These are phyloP conservation scores for Chelonoidis abingdonii DNA, from an alignment of 2,113 vertebrate species.

Conservation along the genomic window DNA sequence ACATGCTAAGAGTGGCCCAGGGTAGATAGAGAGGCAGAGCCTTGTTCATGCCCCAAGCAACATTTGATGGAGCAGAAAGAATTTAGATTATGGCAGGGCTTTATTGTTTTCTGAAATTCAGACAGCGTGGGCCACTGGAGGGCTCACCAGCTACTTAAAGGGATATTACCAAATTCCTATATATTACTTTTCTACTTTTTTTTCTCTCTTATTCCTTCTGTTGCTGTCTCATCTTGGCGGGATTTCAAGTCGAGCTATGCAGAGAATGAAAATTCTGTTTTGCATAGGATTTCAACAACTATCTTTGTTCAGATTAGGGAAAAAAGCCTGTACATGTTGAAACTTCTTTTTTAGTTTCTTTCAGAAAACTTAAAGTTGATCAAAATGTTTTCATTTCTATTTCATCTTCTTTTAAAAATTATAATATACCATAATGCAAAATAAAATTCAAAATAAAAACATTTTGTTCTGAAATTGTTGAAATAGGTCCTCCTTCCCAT, in stretches of 20 bases:
- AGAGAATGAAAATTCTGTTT: not conserved
- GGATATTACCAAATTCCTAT: not conserved
- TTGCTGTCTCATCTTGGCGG: not conserved
- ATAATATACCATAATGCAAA: not conserved
- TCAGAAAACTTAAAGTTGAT: not conserved
- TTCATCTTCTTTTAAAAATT: not conserved
- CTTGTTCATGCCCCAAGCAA: not conserved
- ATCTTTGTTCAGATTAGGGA: not conserved
- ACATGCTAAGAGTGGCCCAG: not conserved
- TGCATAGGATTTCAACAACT: not conserved
- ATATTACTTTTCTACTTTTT: not conserved
- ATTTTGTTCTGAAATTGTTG: not conserved
- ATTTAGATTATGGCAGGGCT: not conserved
- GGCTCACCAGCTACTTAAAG: not conserved
- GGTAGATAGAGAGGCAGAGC: not conserved
- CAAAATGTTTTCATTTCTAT: not conserved
- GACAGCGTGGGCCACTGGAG: not conserved
- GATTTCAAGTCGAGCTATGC: not conserved
- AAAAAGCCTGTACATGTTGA: not conserved
- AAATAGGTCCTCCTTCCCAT: not conserved
- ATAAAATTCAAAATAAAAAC: not conserved
- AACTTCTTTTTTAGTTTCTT: no score
- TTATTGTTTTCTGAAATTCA: not conserved
- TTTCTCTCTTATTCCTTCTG: not conserved
- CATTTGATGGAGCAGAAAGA: not conserved